Base-by-base conservation (phyloP, 2,888 invertebrate species). In the Exocentrus adspersus region DNA sequence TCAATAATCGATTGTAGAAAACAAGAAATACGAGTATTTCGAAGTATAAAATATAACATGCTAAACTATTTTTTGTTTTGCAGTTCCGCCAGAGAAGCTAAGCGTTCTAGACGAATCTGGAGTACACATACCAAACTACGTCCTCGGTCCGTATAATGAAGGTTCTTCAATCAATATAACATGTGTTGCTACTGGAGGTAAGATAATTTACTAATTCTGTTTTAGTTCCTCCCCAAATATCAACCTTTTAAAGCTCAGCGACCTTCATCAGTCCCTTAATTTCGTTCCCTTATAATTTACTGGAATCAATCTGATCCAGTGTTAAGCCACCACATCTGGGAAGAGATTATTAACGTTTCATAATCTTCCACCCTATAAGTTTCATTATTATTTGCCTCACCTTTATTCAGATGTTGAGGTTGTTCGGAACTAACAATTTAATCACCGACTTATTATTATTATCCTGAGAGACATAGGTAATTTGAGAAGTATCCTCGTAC, bases 181-280 rank as follows among this genome's bases (percentile, higher is more conserved):
- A 72, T 95, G 95, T 83, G 92, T 93, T 72, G 91, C 92, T 65
- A 90, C 90, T 74, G 94, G 93, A 85, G 94, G 94, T 94, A 86
- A 86, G 88, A 78, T 65, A 63, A 70, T 72, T 59, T 53, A 63
- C 64, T 70, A 69, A 71, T 68, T 68, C 71, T 52, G 61, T 67
- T 73, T 69, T 30, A 65, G 52, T 45, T 59, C 43, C 46, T 30
- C 60, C 65, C 30, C 62, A 60, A 67, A 64, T 54, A 63, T 32
- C 64, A 32, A 60, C 59, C 59, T 62, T 62, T 59, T 62, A 51
- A 53, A 32, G 16, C 54, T 45, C 19, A 41, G 20, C 48, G 52
- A 20, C 45, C 45, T 41, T 37, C 32, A 9, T 37, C 2, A n/a
- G 16, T 16, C n/a, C 6, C 19, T 19, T 21, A 19, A 37, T 20